Base-by-base conservation (phyloP, 2,888 invertebrate species). In the Chloroclystis v-ata region DNA sequence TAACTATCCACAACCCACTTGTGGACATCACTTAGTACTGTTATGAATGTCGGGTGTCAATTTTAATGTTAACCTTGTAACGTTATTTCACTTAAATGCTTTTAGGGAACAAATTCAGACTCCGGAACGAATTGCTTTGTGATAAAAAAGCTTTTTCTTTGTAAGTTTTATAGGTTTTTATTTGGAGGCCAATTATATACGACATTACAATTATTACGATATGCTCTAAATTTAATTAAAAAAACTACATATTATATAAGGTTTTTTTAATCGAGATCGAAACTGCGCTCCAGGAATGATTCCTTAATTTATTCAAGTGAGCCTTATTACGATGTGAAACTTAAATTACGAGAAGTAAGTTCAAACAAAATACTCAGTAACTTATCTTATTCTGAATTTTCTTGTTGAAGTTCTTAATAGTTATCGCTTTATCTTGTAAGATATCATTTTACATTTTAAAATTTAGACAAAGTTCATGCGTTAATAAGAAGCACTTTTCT, bases 141-240 rank as follows among this genome's bases (percentile, higher is more conserved):
- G 57, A 65, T 40, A 67, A 68, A 69, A 67, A 60, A 44, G 51
- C 55, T 61, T 64, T 69, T 73, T 63, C 72, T 66, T 69, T 63
- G 65, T 67, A 69, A 70, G 67, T 68, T 71, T 71, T 67, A 69
- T 69, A 58, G 64, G 59, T 66, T 67, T 80, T 78, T 79, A 78
- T 82, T 80, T 75, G 63, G 68, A 71, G 67, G 76, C 80, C 82
- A 82, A 83, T 84, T 82, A 83, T 81, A 82, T 78, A 78, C 75
- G 75, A 74, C 70, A 75, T 76, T 78, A 73, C 66, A 67, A 67
- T 64, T 63, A 60, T 69, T 72, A n/a, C n/a, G n/a, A n/a, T n/a
- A n/a, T n/a, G n/a, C n/a, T n/a, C n/a, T n/a, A n/a, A n/a, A n/a
- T n/a, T n/a, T n/a, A n/a, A n/a, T n/a, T n/a, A n/a, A n/a, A n/a